These are phyloP conservation scores for Amphipoea lucens DNA, from an alignment of 2,888 invertebrate genomes.

Conservation along the genomic window DNA sequence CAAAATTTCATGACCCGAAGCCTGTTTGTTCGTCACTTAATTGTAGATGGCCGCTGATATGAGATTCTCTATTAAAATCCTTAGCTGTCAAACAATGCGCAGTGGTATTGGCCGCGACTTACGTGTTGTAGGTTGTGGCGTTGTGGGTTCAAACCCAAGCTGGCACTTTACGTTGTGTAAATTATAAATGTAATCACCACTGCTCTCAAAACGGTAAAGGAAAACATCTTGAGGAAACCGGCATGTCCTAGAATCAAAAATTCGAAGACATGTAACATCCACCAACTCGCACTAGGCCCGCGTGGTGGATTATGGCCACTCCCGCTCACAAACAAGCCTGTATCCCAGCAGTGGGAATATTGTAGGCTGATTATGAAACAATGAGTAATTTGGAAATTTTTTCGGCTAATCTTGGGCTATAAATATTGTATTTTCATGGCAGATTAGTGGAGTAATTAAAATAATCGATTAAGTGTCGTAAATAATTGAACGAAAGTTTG, in stretches of 20 bases:
- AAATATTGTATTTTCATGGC: slow-evolving; percentile 41
- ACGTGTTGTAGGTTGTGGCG: too few relatives aligned
- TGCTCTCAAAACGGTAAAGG: neutral
- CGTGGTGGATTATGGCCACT: neutral
- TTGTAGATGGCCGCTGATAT: neutral
- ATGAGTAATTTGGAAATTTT: slow-evolving; percentile 6
- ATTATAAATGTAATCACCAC: neutral
- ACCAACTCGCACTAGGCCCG: neutral
- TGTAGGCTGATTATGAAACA: slow-evolving; percentile 1
- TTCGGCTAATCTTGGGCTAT: slow-evolving; percentile 1
- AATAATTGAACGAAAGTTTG: slow-evolving; percentile 59
- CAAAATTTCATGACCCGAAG: slow-evolving; percentile 9
- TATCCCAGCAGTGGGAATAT: neutral
- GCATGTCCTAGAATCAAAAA: neutral
- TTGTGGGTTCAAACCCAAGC: neutral
- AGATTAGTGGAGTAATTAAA: slow-evolving; percentile 31
- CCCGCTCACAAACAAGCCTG: neutral
- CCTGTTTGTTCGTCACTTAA: neutral
- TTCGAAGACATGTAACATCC: neutral
- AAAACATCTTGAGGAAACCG: neutral
- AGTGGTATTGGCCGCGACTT: too few relatives aligned
- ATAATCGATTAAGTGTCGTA: slow-evolving; percentile 51
- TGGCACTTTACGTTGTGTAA: neutral
- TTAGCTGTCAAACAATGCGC: slow-evolving; percentile 6
- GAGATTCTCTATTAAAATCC: neutral